A percentile compares a stretch with the other conserved stretches of the same genome.
Evolutionary conservation across 2,888 invertebrate species (phyloP).

Genomic region (Drosophila melanosoma): DNA sequence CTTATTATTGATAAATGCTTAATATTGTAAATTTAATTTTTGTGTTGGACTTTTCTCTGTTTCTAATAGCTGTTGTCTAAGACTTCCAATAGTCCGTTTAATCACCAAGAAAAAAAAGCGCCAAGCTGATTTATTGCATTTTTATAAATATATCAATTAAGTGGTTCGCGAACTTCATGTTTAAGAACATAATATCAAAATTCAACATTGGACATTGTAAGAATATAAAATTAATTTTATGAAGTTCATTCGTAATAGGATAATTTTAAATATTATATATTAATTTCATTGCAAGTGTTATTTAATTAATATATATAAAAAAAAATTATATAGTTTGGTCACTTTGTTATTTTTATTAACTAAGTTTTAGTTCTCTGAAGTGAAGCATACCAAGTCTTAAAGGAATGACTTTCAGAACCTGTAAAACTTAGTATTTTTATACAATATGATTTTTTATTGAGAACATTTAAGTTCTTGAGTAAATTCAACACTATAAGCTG

Average conservation of each 20-base stretch:
- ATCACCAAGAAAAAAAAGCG: not conserved
- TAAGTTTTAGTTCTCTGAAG: not conserved
- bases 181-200: not conserved
- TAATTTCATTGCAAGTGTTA: not conserved
- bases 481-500: too few relatives aligned
- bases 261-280: not conserved
- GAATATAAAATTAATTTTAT: not conserved
- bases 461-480: not conserved
- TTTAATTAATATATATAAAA: not conserved
- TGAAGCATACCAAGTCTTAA: too few relatives aligned
- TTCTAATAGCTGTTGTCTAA: not conserved
- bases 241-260: not conserved
- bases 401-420: too few relatives aligned
- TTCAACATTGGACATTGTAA: not conserved
- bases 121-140: not conserved
- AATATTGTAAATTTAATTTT: conserved; percentile 6
- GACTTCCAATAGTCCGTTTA: conserved; percentile 3
- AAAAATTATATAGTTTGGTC: not conserved
- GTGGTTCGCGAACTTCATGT: conserved; percentile 29
- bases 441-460: not conserved
- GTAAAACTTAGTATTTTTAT: not conserved
- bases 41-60: conserved; percentile 10
- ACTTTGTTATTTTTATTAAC: not conserved
- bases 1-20: conserved; percentile 17
- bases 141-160: conserved; percentile 2